These are phyloP conservation scores for Drosophila picticornis DNA, from an alignment of 2,888 invertebrate genomes.

Conservation along the genomic window DNA sequence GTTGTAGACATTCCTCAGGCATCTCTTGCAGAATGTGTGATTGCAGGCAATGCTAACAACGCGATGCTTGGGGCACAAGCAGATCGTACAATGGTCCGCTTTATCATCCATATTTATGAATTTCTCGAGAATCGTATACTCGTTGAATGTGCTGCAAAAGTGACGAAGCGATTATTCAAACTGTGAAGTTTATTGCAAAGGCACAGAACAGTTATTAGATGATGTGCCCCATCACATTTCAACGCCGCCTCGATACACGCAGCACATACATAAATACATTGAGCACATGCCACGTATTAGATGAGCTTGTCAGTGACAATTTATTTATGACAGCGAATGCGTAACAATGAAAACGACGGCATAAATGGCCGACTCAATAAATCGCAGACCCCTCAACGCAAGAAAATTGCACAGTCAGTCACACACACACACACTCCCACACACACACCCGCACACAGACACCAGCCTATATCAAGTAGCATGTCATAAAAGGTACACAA, in stretches of 20 bases:
- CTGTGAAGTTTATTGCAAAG: constrained; percentile 39
- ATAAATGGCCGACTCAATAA: constrained; percentile 44
- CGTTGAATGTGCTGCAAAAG: constrained; percentile 5
- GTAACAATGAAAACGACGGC: constrained; percentile 14
- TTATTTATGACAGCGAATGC: constrained; percentile 52
- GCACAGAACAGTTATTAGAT: neutral
- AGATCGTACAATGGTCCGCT: constrained; percentile 49
- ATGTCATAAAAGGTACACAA: neutral
- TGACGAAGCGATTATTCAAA: constrained; percentile 7
- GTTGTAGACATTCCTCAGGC: constrained; percentile 45
- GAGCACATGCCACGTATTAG: constrained; percentile 41
- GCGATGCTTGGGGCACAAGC: constrained; percentile 42
- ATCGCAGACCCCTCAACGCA: constrained; percentile 35
- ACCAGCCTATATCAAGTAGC: constrained; percentile 17
- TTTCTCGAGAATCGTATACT: constrained; percentile 4
- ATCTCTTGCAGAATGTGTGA: constrained; percentile 59
- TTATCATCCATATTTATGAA: constrained; percentile 37
- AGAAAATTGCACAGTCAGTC: neutral
- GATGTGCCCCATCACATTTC: neutral
- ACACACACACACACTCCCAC: neutral
- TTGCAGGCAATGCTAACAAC: constrained; percentile 53
- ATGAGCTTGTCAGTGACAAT: constrained; percentile 44
- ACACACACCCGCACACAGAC: neutral
- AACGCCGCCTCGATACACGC: constrained; percentile 2
- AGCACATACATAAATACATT: constrained; percentile 16